Evolutionary conservation across 2,888 invertebrate genomes (phyloP).

Genomic region (Hirudinaria manillensis): DNA sequence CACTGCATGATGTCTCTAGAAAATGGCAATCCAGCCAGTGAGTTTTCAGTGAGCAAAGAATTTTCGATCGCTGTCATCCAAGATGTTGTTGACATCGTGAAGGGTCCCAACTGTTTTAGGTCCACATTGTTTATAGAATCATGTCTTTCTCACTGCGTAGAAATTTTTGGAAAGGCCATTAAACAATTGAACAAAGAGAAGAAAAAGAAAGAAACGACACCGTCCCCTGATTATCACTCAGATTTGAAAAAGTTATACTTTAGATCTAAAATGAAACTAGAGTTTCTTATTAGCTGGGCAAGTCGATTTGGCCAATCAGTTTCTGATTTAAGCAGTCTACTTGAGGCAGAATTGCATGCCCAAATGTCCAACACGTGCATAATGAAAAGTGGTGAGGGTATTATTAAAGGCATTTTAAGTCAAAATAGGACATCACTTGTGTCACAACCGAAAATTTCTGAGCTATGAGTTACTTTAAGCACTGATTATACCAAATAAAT

Average conservation of each 20-base stretch:
- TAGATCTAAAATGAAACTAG: constrained; percentile 13
- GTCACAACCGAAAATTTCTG: neutral
- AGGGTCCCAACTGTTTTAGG: neutral
- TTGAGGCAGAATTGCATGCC: neutral
- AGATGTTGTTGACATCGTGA: constrained; percentile 15
- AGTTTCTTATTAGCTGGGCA: constrained; percentile 27
- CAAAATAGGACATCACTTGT: neutral
- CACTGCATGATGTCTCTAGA: constrained; percentile 7
- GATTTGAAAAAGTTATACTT: constrained; percentile 2
- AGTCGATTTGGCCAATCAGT: neutral
- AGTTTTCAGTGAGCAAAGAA: constrained; percentile 10
- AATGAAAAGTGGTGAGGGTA: neutral
- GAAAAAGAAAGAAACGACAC: neutral
- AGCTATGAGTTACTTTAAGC: too few species aligned
- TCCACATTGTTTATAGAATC: constrained; percentile 13
- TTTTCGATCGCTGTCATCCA: constrained; percentile 19
- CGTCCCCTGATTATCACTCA: neutral
- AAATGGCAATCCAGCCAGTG: neutral
- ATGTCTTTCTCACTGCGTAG: constrained; percentile 16
- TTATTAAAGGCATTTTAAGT: neutral
- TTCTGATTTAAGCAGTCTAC: too few species aligned
- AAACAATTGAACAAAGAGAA: neutral
- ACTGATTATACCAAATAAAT: too few species aligned
- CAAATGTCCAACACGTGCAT: neutral
- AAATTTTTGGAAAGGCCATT: neutral